Percentiles rank a stretch among this genome's conserved stretches.
These are phyloP conservation scores for Drosophila sordidula DNA, from an alignment of 2,888 invertebrate species.

Conservation along the genomic window DNA sequence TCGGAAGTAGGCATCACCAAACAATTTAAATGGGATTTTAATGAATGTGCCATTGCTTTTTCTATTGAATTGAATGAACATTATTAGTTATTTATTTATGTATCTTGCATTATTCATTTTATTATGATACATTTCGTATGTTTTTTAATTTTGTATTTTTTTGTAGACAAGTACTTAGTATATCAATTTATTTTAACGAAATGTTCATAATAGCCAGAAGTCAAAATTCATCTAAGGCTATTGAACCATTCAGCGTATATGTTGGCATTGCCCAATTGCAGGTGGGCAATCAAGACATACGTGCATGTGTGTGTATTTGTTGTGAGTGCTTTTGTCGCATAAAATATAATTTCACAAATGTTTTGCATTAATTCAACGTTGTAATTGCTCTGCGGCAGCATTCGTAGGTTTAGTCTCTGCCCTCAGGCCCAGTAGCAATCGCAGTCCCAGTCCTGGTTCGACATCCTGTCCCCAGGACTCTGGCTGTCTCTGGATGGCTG, in stretches of 20 bases:
- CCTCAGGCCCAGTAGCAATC: background rate
- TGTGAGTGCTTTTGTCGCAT: constrained; percentile 27
- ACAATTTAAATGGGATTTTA: background rate
- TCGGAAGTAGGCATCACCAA: background rate
- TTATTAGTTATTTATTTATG: no score
- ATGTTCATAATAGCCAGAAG: constrained; percentile 1
- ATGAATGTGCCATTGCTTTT: background rate
- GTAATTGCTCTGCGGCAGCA: constrained; percentile 44
- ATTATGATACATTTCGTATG: no score
- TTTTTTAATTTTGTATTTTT: no score
- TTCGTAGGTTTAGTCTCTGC: background rate
- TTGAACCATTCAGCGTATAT: background rate
- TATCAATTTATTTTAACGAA: background rate
- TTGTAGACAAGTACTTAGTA: no score
- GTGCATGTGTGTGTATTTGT: background rate
- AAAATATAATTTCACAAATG: constrained; percentile 52
- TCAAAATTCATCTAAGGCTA: constrained; percentile 1
- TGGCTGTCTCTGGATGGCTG: constrained; percentile 21
- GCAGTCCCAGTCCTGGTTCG: constrained; percentile 5
- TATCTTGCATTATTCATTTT: no score
- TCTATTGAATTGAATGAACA: no score
- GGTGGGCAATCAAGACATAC: background rate
- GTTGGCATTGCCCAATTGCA: no score
- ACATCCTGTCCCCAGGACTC: constrained; percentile 6
- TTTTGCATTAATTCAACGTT: constrained; percentile 48